Base-by-base conservation (phyloP, 2,797 vertebrate genomes). In the Sandelia bainsii region DNA sequence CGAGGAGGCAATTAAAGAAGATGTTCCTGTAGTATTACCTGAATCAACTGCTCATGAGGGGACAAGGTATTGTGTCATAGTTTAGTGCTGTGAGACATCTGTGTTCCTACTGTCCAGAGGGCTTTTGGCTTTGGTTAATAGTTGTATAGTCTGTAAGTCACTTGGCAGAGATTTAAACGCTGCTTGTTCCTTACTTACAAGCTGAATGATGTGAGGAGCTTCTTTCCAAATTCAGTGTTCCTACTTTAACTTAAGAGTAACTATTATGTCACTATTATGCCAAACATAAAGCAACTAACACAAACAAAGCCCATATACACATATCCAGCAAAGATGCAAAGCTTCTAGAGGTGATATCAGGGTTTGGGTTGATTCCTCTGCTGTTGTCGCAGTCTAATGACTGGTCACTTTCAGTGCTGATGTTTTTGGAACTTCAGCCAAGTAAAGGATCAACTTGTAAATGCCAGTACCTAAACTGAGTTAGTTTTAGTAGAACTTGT, bases 21-120 rank as follows among this genome's bases (percentile, higher is more conserved):
- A 68, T 0, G 12, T 23, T 20, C 52, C 44, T 19, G 22, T 39
- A 4, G 20, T 13, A 1, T 63, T 44, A 4, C 54, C 56, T 34
- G 52, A 19, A 12, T 6, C 11, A 0, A 20, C 39, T 32, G 0
- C 32, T 25, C 17, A 6, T 4, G 39, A 52, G 0, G 62, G 0
- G 9, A 59, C 66, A 40, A 27, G 86, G 87, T 88, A 83, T 12
- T 8, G 49, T 37, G 4, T 71, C 22, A 49, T 54, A 1, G 0
- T 32, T 67, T 34, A 7, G 46, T 32, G 39, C 25, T 53, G 12
- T 42, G 13, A 42, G 40, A 12, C 12, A 4, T 9, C 14, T 16
- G 13, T 42, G 40, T 17, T 19, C 7, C 19, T 45, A n/a, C 8
- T 19, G 6, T 45, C 5, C 6, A 42, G 4, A 17, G 0, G 4